Percentiles rank a stretch among this genome's conserved stretches.
These are phyloP conservation scores for Barbus barbus DNA, from an alignment of 2,113 vertebrate species.

Conservation along the genomic window DNA sequence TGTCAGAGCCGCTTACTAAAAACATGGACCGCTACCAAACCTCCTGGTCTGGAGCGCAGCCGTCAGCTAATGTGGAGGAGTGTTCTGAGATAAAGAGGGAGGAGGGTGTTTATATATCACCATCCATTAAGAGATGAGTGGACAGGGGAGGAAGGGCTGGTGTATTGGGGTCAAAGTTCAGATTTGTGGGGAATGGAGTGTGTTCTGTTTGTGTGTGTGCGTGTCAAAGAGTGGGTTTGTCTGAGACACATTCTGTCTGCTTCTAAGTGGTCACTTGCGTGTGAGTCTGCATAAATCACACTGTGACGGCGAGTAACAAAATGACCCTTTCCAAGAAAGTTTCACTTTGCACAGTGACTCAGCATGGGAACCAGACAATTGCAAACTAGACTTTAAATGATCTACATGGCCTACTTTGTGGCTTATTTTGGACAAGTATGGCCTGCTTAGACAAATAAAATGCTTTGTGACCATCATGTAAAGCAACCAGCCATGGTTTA, in stretches of 20 bases:
- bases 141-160: conserved; percentile 6
- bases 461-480: not conserved
- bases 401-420: not conserved
- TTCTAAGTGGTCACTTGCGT: not conserved
- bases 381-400: not conserved
- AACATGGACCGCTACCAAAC: conserved; percentile 43
- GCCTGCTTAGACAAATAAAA: not conserved
- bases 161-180: conserved; percentile 52
- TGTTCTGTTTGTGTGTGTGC: conserved; percentile 12
- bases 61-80: not conserved
- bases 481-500: not conserved
- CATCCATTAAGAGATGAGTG: conserved; percentile 31
- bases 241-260: conserved; percentile 23
- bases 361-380: conserved; percentile 5
- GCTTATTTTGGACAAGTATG: not conserved
- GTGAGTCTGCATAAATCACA: not conserved
- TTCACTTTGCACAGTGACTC: not conserved
- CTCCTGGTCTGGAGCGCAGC: conserved; percentile 52
- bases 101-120: conserved; percentile 17
- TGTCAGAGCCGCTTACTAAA: conserved; percentile 42
- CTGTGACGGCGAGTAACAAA: not conserved
- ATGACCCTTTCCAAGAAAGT: not conserved
- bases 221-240: not conserved
- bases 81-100: not conserved
- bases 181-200: conserved; percentile 25